Base-by-base conservation (phyloP, 2,113 vertebrate species). In the Chauna torquata region DNA sequence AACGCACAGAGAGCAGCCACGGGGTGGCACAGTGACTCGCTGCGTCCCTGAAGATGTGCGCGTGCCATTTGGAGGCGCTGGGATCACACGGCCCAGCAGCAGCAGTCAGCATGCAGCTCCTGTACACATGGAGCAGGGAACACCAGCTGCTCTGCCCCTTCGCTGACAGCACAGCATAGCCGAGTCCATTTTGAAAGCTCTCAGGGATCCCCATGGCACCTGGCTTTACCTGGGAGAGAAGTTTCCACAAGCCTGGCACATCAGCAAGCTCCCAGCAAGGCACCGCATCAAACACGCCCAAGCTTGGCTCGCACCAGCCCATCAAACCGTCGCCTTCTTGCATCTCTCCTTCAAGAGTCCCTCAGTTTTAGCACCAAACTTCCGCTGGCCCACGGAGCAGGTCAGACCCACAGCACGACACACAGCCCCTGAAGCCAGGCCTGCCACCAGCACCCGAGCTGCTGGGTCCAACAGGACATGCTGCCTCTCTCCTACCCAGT, bases 101-200 rank as follows among this genome's bases (percentile, higher is more conserved):
- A 49, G 45, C 22, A 9, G 52, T 55, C 27, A 55, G 52, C 36
- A 42, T 1, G 0, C 38, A 78, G 59, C 45, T 62, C 68, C 70
- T 0, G 1, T 27, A 68, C 32, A 11, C 0, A 1, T 4, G 30
- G 20, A 40, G 5, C 30, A 24, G 11, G 20, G 30, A 11, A 83
- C 55, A 55, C 5, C 8, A 64, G 22, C 52, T 62, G 38, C 59
- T 34, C 22, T 25, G 38, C 14, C 40, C 50, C 38, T 44, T 25
- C 16, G 32, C 72, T 20, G 44, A 52, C 38, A 75, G 52, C 12
- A 12, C 2, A 3, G 68, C 55, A n/a, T 15, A 34, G 16, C n/a
- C 2, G 0, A 85, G 52, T 6, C 40, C 52, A 28, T 34, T 1
- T n/a, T 9, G 23, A 82, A 94, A 95, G 65, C 65, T 79, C 27